These are phyloP conservation scores for Mythimna impura DNA, from an alignment of 2,888 invertebrate species.

Conservation along the genomic window DNA sequence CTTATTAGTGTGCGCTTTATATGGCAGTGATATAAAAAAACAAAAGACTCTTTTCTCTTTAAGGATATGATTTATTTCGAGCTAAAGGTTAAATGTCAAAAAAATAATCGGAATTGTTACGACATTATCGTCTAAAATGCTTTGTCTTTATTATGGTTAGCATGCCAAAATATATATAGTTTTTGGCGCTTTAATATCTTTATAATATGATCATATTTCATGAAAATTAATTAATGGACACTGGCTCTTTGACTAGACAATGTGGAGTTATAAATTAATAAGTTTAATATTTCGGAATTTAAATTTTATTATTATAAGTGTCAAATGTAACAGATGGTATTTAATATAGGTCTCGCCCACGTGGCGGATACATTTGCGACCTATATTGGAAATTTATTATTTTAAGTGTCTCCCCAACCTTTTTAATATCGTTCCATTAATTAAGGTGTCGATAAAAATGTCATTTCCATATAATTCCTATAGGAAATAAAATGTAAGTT, in stretches of 20 bases:
- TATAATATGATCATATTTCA: slow-evolving; percentile 44
- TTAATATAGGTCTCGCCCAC: slow-evolving; percentile 58
- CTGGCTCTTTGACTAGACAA: slow-evolving; percentile 22
- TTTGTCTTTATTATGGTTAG: slow-evolving; percentile 32
- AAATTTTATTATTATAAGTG: slow-evolving; percentile 50
- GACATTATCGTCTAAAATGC: slow-evolving; percentile 29
- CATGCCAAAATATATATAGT: slow-evolving; percentile 30
- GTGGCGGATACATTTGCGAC: neutral
- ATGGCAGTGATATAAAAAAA: slow-evolving; percentile 35
- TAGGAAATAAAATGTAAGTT: neutral
- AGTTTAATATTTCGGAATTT: slow-evolving; percentile 27
- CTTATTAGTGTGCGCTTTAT: slow-evolving; percentile 29
- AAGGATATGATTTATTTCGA: slow-evolving; percentile 42
- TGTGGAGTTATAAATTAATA: slow-evolving; percentile 49
- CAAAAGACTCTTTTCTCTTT: slow-evolving; percentile 28
- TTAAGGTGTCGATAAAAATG: neutral
- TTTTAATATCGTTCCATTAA: neutral
- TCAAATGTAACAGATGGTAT: slow-evolving; percentile 46
- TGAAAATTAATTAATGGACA: slow-evolving; percentile 27
- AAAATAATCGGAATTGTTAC: slow-evolving; percentile 22
- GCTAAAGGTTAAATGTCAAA: slow-evolving; percentile 53
- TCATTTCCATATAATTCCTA: too few species aligned
- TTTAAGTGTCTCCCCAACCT: slow-evolving; percentile 3
- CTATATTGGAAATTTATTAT: slow-evolving; percentile 37
- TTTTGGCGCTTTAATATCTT: slow-evolving; percentile 37